Evolutionary conservation across 2,113 vertebrate genomes (phyloP).

Genomic region (Empidonax alnorum): DNA sequence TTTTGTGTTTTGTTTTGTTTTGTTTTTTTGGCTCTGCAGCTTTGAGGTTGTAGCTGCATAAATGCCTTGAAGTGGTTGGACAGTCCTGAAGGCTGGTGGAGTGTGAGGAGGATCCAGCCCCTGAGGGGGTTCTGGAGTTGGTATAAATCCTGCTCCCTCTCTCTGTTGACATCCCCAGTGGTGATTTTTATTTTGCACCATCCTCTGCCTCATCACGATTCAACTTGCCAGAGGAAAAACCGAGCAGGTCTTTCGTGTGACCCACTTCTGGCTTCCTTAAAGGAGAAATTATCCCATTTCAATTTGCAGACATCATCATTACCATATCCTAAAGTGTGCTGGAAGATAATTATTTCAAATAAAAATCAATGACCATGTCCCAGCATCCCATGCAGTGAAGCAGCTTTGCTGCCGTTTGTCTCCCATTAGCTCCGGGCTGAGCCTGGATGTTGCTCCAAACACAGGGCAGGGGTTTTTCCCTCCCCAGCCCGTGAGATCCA

Average conservation of each 20-base stretch:
- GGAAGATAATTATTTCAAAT: background rate
- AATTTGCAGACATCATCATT: background rate
- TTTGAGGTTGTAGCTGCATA: background rate
- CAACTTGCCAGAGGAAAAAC: background rate
- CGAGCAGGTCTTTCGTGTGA: background rate
- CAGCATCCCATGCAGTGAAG: background rate
- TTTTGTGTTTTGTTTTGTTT: too few species aligned
- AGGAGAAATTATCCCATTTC: background rate
- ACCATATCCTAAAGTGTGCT: background rate
- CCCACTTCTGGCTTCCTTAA: background rate
- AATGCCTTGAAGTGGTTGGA: background rate
- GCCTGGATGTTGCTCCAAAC: background rate
- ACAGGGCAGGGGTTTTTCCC: background rate
- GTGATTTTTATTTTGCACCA: background rate
- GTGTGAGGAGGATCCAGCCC: background rate
- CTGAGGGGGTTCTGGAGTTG: background rate
- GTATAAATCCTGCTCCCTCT: background rate
- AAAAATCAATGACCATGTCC: background rate
- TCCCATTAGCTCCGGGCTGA: background rate
- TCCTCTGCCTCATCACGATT: background rate
- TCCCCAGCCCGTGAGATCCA: background rate
- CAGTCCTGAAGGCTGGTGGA: background rate
- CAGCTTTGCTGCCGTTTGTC: rapidly evolving
- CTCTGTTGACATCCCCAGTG: rapidly evolving
- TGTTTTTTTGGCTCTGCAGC: background rate